Evolutionary conservation across 2,113 vertebrate genomes (phyloP).

Genomic region (Progne subis): DNA sequence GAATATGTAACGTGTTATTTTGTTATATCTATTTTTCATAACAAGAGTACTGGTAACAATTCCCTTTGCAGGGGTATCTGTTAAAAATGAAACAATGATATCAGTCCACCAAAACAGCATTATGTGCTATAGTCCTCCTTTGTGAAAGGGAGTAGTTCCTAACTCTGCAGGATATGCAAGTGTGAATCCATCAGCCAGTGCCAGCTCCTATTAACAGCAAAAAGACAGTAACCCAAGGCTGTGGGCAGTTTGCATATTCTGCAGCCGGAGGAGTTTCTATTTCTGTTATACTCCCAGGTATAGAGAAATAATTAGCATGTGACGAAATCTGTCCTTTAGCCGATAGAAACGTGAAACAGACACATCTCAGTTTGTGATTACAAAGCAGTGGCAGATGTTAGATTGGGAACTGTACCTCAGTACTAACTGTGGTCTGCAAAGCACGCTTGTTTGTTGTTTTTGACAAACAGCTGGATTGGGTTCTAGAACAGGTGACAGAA

Average conservation of each 20-base stretch:
- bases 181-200: background rate
- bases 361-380: background rate
- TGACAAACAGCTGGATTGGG: background rate
- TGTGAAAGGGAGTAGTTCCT: background rate
- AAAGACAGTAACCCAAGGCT: background rate
- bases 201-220: background rate
- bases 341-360: background rate
- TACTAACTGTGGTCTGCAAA: background rate
- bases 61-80: background rate
- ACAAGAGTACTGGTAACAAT: background rate
- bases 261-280: slow-evolving; percentile 3
- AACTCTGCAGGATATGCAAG: background rate
- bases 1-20: background rate
- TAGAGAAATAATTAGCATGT: background rate
- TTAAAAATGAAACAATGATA: background rate
- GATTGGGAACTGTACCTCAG: background rate
- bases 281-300: background rate
- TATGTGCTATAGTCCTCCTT: background rate
- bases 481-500: background rate
- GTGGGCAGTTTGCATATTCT: background rate
- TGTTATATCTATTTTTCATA: slow-evolving; percentile 1
- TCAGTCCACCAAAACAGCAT: background rate
- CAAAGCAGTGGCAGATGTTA: background rate
- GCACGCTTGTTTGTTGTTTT: rapidly evolving
- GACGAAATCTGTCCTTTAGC: background rate